Percentiles rank a stretch among this genome's conserved stretches.
Evolutionary conservation across 2,888 invertebrate species (phyloP).

Genomic region (Parochlus steinenii): DNA sequence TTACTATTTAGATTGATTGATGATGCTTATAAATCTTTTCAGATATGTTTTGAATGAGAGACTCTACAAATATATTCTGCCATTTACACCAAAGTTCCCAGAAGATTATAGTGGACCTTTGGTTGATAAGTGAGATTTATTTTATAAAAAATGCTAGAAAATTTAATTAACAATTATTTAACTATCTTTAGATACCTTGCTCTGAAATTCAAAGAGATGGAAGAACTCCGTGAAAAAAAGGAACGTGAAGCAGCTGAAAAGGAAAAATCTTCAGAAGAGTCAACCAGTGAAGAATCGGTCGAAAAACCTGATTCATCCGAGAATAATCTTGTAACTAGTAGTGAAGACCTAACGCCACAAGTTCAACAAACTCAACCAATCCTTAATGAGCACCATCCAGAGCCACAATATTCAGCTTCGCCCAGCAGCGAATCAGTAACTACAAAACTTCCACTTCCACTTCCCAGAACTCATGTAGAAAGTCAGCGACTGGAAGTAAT

Average conservation of each 20-base stretch:
- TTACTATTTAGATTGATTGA: background rate
- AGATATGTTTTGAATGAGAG: slow-evolving; percentile 78
- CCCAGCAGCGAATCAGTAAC: no score
- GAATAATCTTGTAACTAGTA: no score
- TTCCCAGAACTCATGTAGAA: slow-evolving; percentile 23
- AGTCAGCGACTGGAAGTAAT: slow-evolving; percentile 28
- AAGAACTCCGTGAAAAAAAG: slow-evolving; percentile 56
- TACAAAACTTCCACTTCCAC: no score
- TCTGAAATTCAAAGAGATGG: slow-evolving; percentile 73
- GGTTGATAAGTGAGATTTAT: slow-evolving; percentile 53
- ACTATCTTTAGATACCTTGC: slow-evolving; percentile 47
- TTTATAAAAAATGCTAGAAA: background rate
- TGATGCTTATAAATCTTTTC: slow-evolving; percentile 28
- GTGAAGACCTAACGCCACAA: no score
- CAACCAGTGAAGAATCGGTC: slow-evolving; percentile 21
- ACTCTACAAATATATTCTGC: slow-evolving; percentile 73
- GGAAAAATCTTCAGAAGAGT: slow-evolving; percentile 21
- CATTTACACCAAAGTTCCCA: slow-evolving; percentile 73
- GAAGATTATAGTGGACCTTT: slow-evolving; percentile 79
- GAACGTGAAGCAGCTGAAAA: slow-evolving; percentile 22
- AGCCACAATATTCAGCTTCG: no score
- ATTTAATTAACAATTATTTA: slow-evolving; percentile 7
- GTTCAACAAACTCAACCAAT: no score
- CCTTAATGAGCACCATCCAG: no score
- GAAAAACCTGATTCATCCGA: slow-evolving; percentile 19